Evolutionary conservation across 2,888 invertebrate genomes (phyloP).

Genomic region (Tenthredo distinguenda): DNA sequence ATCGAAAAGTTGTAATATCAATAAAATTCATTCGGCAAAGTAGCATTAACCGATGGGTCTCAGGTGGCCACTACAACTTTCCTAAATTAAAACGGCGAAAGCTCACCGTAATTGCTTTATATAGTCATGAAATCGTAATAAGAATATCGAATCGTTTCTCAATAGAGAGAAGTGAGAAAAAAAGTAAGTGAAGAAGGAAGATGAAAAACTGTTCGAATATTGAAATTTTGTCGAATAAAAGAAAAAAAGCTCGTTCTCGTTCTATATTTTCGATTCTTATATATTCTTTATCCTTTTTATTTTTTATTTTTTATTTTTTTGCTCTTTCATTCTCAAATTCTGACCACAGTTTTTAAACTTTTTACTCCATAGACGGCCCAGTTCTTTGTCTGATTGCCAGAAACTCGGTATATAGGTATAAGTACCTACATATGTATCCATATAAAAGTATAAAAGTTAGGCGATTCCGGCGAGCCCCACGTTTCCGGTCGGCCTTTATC

Average conservation of each 20-base stretch:
- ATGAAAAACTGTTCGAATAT: background rate
- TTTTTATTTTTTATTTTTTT: background rate
- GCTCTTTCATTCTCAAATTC: background rate
- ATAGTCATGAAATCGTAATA: background rate
- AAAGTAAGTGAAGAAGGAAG: background rate
- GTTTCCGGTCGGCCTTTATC: slow-evolving; percentile 15
- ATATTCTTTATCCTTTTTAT: background rate
- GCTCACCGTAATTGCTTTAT: background rate
- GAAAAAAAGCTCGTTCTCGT: background rate
- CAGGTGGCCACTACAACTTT: slow-evolving; percentile 32
- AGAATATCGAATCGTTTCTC: background rate
- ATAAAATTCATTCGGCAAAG: slow-evolving; percentile 39
- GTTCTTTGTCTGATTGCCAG: background rate
- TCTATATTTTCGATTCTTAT: background rate
- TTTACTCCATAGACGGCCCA: background rate
- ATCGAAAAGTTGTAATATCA: slow-evolving; percentile 9
- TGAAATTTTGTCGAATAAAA: background rate
- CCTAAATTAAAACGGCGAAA: slow-evolving; percentile 1
- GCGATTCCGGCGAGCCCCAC: slow-evolving; percentile 10
- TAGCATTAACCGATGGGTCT: slow-evolving; percentile 17
- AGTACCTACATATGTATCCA: background rate
- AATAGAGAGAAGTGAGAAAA: background rate
- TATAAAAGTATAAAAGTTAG: background rate
- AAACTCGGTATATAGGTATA: background rate
- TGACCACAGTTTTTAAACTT: background rate